Evolutionary conservation across 1,140 invertebrate species (phyloP).

Genomic region (Danaus plexippus): DNA sequence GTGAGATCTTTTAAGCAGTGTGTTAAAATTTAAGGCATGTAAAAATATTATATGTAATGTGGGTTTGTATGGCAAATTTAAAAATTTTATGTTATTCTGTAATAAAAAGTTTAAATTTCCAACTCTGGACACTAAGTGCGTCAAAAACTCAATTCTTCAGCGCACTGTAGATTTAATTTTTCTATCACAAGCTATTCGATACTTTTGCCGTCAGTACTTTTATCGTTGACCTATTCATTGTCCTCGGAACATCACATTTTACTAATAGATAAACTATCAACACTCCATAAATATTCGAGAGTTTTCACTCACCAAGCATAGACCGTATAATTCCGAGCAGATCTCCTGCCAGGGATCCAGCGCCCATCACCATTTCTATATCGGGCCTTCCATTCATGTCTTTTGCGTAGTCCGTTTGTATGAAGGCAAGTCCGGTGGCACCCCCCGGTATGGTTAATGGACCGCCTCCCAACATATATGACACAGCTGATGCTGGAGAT

Average conservation of each 20-base stretch:
- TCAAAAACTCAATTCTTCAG: too few relatives aligned
- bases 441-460: constrained; percentile 81
- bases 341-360: constrained; percentile 81
- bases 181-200: too few relatives aligned
- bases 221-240: too few relatives aligned
- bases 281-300: not conserved
- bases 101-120: too few relatives aligned
- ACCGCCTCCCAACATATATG: constrained; percentile 75
- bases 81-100: too few relatives aligned
- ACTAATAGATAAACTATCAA: constrained; percentile 2
- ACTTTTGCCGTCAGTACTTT: too few relatives aligned
- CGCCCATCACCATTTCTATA: constrained; percentile 83
- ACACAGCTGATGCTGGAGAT: constrained; percentile 69
- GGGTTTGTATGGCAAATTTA: too few relatives aligned
- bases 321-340: constrained; percentile 77
- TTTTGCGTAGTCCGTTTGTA: constrained; percentile 70
- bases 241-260: not conserved
- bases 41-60: too few relatives aligned
- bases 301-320: constrained; percentile 62
- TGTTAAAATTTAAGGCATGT: too few relatives aligned
- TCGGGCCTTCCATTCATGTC: constrained; percentile 75
- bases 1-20: too few relatives aligned
- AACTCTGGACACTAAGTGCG: too few relatives aligned
- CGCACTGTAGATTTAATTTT: too few relatives aligned
- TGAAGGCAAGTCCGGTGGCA: constrained; percentile 80